A percentile compares a stretch with the other conserved stretches of the same genome.
phyloP scores from a whole-genome alignment of 2,113 vertebrate genomes.

The Equus przewalskii region DNA sequence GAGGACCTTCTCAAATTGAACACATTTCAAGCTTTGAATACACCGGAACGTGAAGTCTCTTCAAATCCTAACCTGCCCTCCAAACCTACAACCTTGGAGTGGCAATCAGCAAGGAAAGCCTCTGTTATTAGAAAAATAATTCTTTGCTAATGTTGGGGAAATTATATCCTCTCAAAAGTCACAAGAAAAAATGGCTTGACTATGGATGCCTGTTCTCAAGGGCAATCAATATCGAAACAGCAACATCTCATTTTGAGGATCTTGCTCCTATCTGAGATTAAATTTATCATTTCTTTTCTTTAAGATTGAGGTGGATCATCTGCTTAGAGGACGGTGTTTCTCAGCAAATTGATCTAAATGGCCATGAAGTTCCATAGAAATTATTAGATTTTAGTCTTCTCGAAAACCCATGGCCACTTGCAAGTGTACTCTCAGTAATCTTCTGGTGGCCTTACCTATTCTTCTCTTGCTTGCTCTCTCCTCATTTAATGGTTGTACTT shows the following conservation, averaged over 20 bases:
- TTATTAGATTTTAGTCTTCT: not conserved
- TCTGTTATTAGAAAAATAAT: conserved; percentile 27
- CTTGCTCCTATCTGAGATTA: not conserved
- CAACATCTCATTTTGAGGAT: not conserved
- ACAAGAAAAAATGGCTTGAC: not conserved
- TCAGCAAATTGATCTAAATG: not conserved
- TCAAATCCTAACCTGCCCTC: not conserved
- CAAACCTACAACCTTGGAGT: not conserved
- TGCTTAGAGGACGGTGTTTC: not conserved
- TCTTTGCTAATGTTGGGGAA: not conserved
- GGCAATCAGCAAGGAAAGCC: not conserved
- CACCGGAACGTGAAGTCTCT: fast-evolving
- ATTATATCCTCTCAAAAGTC: not conserved
- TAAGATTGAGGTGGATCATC: not conserved
- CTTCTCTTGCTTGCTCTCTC: not conserved
- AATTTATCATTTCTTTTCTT: not conserved
- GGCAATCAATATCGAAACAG: not conserved
- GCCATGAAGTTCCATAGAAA: not conserved
- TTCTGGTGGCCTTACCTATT: not conserved
- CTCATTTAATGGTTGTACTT: not conserved
- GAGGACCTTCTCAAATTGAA: not conserved
- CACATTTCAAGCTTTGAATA: not conserved
- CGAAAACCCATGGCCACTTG: not conserved
- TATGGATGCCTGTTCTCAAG: not conserved
- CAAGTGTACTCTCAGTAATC: not conserved